phyloP scores from a whole-genome alignment of 92 coral and sea anemone species.

The Epizoanthus rinbou region DNA sequence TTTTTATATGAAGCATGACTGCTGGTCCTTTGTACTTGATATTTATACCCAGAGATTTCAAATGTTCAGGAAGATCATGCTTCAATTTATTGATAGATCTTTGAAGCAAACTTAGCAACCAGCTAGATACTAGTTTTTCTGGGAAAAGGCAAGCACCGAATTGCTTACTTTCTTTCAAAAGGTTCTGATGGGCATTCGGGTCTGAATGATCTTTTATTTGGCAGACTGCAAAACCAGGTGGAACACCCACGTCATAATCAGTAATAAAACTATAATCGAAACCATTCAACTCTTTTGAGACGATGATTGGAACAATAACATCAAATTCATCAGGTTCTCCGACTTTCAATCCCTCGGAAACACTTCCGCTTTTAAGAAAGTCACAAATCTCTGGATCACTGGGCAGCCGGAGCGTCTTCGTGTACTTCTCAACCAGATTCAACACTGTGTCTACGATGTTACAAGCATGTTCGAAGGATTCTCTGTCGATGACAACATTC shows the following conservation, averaged over 20 bases:
- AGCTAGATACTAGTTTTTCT: slow-evolving; percentile 30
- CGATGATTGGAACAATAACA: slow-evolving; percentile 11
- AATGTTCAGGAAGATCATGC: slow-evolving; percentile 27
- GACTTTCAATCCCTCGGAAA: slow-evolving; percentile 28
- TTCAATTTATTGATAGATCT: slow-evolving; percentile 21
- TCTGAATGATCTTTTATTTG: slow-evolving; percentile 5
- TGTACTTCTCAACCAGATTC: background rate
- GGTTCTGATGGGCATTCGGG: background rate
- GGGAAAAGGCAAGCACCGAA: slow-evolving; percentile 32
- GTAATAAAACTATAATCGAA: slow-evolving; percentile 11
- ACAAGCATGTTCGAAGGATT: slow-evolving; percentile 11
- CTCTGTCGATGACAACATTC: slow-evolving; percentile 8
- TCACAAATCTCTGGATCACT: slow-evolving; percentile 24
- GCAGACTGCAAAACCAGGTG: slow-evolving; percentile 37
- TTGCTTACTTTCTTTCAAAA: slow-evolving; percentile 17
- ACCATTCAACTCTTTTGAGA: background rate
- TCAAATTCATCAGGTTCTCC: slow-evolving; percentile 42
- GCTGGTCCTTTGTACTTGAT: slow-evolving; percentile 33
- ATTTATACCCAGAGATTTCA: slow-evolving; percentile 3
- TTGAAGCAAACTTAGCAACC: slow-evolving; percentile 9
- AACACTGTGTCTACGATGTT: slow-evolving; percentile 16
- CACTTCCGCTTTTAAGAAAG: slow-evolving; percentile 38
- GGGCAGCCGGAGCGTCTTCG: background rate
- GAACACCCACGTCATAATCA: slow-evolving; percentile 15
- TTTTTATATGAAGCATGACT: slow-evolving; percentile 12